A percentile compares a stretch with the other conserved stretches of the same genome.
Conservation (phyloP, 2,113 vertebrate species). For the Mormyrus iriodes region DNA sequence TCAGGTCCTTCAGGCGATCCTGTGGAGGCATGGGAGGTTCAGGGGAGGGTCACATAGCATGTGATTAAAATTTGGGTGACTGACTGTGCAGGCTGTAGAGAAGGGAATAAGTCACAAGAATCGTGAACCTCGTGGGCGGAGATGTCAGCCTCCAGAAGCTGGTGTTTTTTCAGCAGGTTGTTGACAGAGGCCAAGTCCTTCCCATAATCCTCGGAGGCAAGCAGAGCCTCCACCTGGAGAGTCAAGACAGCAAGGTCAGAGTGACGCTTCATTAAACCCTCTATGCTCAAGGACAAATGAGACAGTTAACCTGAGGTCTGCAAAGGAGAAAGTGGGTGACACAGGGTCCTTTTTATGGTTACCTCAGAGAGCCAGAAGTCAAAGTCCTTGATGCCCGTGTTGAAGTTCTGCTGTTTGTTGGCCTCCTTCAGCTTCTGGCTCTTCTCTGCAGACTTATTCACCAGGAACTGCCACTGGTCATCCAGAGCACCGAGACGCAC, state of each 20-base stretch:
- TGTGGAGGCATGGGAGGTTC: conserved; percentile 34
- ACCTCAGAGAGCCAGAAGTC: conserved; percentile 99
- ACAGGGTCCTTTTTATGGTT: background rate
- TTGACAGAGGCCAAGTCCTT: conserved; percentile 97
- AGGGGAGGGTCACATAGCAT: background rate
- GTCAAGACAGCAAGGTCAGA: background rate
- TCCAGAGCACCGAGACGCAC: conserved; percentile 79
- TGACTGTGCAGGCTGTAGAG: background rate
- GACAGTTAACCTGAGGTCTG: background rate
- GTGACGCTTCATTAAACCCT: background rate
- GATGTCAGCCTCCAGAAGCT: conserved; percentile 92
- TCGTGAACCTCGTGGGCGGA: conserved; percentile 86
- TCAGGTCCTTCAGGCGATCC: conserved; percentile 96
- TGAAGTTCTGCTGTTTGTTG: conserved; percentile 98
- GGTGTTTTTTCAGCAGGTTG: conserved; percentile 96
- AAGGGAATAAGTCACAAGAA: background rate
- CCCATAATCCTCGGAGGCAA: conserved; percentile 96
- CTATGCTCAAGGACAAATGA: background rate
- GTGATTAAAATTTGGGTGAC: background rate
- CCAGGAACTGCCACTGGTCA: conserved; percentile 98
- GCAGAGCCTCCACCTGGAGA: conserved; percentile 85
- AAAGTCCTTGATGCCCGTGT: conserved; percentile 99
- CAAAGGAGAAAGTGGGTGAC: background rate
- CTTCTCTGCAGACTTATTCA: conserved; percentile 96
- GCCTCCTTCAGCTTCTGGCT: conserved; percentile 97